These are phyloP conservation scores for Urocynchramus pylzowi DNA, from an alignment of 2,113 vertebrate species.

Conservation along the genomic window DNA sequence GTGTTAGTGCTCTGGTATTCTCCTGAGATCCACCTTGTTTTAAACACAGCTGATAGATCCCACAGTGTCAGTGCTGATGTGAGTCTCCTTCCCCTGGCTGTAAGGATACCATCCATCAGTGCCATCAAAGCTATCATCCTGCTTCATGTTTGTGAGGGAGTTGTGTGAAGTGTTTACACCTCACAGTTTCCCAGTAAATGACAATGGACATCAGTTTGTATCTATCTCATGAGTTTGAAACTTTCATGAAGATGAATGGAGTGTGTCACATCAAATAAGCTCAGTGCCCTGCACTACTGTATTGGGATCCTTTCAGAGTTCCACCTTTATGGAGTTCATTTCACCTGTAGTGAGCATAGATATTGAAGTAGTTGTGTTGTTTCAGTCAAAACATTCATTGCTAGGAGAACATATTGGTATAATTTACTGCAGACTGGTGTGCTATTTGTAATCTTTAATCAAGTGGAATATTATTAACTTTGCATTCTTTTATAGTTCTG, in stretches of 20 bases:
- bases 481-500: background rate
- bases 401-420: background rate
- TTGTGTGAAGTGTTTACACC: conserved; percentile 18
- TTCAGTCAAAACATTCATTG: background rate
- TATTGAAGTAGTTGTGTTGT: background rate
- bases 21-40: background rate
- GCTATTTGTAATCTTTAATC: background rate
- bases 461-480: background rate
- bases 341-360: background rate
- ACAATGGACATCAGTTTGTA: conserved; percentile 33
- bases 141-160: background rate
- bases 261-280: conserved; percentile 38
- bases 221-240: conserved; percentile 38
- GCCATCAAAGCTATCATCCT: conserved; percentile 6
- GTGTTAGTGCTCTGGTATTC: background rate
- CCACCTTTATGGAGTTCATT: background rate
- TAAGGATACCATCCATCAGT: conserved; percentile 53
- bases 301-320: background rate
- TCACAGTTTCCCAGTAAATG: conserved; percentile 25
- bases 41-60: conserved; percentile 4
- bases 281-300: background rate
- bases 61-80: background rate
- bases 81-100: background rate
- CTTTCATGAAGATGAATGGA: conserved; percentile 59
- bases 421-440: background rate